phyloP scores from a whole-genome alignment of 2,888 invertebrate genomes.

The Copidosoma aretas region DNA sequence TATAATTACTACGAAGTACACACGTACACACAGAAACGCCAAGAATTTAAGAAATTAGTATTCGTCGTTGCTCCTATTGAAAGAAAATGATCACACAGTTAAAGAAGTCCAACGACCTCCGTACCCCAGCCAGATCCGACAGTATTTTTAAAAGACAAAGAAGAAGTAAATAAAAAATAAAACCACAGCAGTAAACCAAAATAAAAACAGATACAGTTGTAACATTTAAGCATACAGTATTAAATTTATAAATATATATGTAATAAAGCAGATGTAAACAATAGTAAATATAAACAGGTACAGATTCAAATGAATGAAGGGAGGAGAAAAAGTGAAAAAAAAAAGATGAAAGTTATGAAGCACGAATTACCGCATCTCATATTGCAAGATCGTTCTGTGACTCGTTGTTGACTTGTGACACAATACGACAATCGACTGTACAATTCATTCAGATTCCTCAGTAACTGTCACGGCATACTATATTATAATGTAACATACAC shows the following conservation, averaged over 20 bases:
- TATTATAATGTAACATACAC: background rate
- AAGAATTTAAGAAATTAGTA: conserved; percentile 8
- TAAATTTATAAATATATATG: conserved; percentile 32
- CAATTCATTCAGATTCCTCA: conserved; percentile 38
- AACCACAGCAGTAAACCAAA: conserved; percentile 20
- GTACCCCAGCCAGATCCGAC: conserved; percentile 43
- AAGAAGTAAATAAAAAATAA: no score
- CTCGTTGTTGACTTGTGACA: conserved; percentile 43
- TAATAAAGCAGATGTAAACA: conserved; percentile 32
- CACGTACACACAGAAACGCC: background rate
- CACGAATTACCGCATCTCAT: conserved; percentile 35
- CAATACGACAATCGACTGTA: conserved; percentile 40
- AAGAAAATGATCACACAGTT: conserved; percentile 31
- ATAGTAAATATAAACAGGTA: conserved; percentile 27
- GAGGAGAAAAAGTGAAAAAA: conserved; percentile 30
- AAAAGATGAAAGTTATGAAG: conserved; percentile 30
- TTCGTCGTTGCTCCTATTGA: conserved; percentile 39
- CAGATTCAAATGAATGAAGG: background rate
- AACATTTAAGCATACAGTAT: conserved; percentile 38
- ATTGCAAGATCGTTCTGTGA: conserved; percentile 41
- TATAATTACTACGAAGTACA: background rate
- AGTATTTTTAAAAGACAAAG: conserved; percentile 28
- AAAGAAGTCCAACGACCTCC: conserved; percentile 34
- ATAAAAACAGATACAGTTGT: conserved; percentile 33
- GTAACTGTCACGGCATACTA: conserved; percentile 34